Base-by-base conservation (phyloP, 2,113 vertebrate genomes). In the Pterophyllum scalare region DNA sequence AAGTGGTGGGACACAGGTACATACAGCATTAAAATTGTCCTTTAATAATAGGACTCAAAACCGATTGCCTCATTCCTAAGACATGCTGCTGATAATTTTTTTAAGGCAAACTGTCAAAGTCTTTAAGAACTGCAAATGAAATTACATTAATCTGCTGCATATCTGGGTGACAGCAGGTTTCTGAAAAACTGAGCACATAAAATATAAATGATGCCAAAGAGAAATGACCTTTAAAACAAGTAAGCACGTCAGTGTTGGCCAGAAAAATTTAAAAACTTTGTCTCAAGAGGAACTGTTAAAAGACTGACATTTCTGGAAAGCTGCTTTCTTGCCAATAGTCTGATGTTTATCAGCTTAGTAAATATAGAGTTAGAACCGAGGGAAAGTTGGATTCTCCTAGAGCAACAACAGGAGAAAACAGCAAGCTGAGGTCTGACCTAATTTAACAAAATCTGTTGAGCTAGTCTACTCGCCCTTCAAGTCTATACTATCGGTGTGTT, bases 1-100 rank as follows among this genome's bases (percentile, higher is more conserved):
- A 83, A 88, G 93, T 94, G 94, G 94, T 7, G 2, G 7, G 14
- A 83, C 7, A 4, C 2, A 0, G 26, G 80, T 72, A 88, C 61
- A 38, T 90, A 81, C 75, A 80, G 22, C 54, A 54, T 24, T 17
- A 77, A 24, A 26, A 13, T 24, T 72, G 65, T 49, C 43, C 49
- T 72, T 72, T 31, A 52, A 54, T 72, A 52, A 52, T 8, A n/a
- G 26, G 15, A 31, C 26, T 72, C 65, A 31, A 72, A 19, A 31
- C 65, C 65, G 52, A 52, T 8, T 72, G 46, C 26, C 46, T 52
- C 65, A 72, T 19, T 72, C 46, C 0, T 14, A 52, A 52, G 17
- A 28, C 43, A 20, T 31, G 43, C 17, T 52, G 43, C 65, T 72
- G 65, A 5, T 20, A 9, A 26, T 28, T 52, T 52, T 52, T 72